Base-by-base conservation (phyloP, 2,888 invertebrate genomes). In the Neoaliturus tenellus region DNA sequence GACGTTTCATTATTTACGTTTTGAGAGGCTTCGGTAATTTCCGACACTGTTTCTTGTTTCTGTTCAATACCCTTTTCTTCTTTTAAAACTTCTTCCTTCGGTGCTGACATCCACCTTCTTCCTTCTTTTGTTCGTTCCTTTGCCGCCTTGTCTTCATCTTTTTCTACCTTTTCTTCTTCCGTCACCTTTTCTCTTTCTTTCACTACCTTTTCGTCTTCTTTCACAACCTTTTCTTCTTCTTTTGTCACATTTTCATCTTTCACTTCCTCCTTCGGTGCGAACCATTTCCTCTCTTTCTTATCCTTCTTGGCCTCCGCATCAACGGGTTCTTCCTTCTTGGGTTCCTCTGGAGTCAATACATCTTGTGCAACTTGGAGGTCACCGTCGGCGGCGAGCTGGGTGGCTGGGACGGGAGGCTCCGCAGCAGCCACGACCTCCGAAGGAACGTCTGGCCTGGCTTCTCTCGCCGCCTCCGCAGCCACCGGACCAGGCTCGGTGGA, bases 311-410 rank as follows among this genome's bases (percentile, higher is more conserved):
- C 67, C 41, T 62, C 44, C 33, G 69, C 80, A 33, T 81, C 84
- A 17, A 83, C 81, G 12, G 82, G 82, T 1, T 85, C 82, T 12
- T 85, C 85, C n/a, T 83, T 84, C 20, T 86, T 84, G 14, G 85
- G 84, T 20, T 85, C 85, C 35, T 85, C 84, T 12, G 85, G 85
- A 14, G 86, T 85, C 39, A 84, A 85, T 20, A 62, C 71, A 44
- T 69, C 71, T 25, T 86, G 85, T 44, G 85, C 87, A 17, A 85
- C 87, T 23, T 86, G 84, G 51, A 85, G 84, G 80, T 85, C 87
- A 33, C 83, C 85, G 44, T 81, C 75, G 81, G 81, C 51, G 80
- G 67, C 62, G 48, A 23, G 55, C 39, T 25, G n/a, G 55, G 81
- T n/a, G 35, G 58, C 33, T 14, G 25, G 78, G 20, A 20, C n/a